phyloP scores from a whole-genome alignment of 2,797 vertebrate genomes.

The Xenopus petersii region DNA sequence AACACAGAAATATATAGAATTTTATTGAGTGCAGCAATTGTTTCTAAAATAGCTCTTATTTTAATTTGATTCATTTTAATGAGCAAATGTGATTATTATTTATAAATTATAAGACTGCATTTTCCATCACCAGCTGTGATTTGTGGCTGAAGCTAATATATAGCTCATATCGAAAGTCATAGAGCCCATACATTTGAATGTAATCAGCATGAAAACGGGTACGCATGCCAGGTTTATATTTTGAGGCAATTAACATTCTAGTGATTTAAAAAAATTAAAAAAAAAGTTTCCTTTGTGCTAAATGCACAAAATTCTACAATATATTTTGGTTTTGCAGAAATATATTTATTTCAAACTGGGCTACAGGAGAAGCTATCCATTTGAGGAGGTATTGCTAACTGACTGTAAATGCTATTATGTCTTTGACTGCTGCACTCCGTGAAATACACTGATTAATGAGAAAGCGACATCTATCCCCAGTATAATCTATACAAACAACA shows the following conservation, averaged over 20 bases:
- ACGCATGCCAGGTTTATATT: constrained; percentile 61
- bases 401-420: too few species aligned
- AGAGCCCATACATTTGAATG: constrained; percentile 52
- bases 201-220: constrained; percentile 54
- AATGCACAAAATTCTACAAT: constrained; percentile 1
- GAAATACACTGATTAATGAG: too few species aligned
- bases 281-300: not conserved
- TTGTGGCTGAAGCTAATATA: constrained; percentile 57
- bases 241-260: constrained; percentile 69
- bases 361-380: constrained; percentile 22
- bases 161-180: constrained; percentile 59
- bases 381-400: constrained; percentile 35
- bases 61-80: too few species aligned
- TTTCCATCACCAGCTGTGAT: not conserved
- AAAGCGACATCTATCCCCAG: not conserved
- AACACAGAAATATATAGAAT: too few species aligned
- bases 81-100: constrained; percentile 43
- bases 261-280: constrained; percentile 12
- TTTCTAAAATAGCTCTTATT: too few species aligned
- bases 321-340: constrained; percentile 16
- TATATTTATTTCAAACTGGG: constrained; percentile 33
- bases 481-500: not conserved
- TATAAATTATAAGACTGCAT: constrained; percentile 45
- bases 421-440: too few species aligned
- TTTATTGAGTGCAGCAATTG: too few species aligned